phyloP scores from a whole-genome alignment of 2,113 vertebrate species.

The Chlorocebus sabaeus region DNA sequence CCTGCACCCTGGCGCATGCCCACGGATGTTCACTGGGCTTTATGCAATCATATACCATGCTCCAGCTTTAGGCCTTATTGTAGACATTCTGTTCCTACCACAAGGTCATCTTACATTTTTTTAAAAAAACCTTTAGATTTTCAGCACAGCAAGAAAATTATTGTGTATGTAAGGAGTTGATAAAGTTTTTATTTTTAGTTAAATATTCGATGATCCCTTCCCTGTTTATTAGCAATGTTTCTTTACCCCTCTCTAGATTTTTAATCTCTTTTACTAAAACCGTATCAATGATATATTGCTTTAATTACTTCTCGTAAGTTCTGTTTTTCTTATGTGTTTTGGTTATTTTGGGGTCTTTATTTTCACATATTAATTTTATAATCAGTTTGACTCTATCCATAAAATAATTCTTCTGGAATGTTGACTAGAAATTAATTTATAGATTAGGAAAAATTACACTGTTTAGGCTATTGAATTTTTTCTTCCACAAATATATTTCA shows the following conservation, averaged over 20 bases:
- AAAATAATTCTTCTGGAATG: not conserved
- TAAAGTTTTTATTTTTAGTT: not conserved
- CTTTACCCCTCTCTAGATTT: not conserved
- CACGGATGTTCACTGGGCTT: rapidly evolving
- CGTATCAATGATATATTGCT: not conserved
- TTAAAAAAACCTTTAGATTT: not conserved
- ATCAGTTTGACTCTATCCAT: not conserved
- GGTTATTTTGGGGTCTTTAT: not conserved
- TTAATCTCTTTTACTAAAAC: not conserved
- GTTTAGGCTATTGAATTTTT: not conserved
- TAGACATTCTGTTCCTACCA: not conserved
- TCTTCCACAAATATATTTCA: not conserved
- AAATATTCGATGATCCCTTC: not conserved
- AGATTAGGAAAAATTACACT: not conserved
- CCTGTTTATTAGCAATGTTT: not conserved
- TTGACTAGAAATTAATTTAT: not conserved
- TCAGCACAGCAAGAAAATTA: not conserved
- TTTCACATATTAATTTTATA: conserved; percentile 24
- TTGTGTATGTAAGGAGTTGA: not conserved
- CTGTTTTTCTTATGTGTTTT: not conserved
- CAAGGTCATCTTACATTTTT: not conserved
- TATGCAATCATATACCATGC: rapidly evolving
- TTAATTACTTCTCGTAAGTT: conserved; percentile 35
- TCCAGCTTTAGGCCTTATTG: not conserved
- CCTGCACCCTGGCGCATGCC: rapidly evolving